Base-by-base conservation (phyloP, 2,797 vertebrate genomes). In the Euthynnus affinis region DNA sequence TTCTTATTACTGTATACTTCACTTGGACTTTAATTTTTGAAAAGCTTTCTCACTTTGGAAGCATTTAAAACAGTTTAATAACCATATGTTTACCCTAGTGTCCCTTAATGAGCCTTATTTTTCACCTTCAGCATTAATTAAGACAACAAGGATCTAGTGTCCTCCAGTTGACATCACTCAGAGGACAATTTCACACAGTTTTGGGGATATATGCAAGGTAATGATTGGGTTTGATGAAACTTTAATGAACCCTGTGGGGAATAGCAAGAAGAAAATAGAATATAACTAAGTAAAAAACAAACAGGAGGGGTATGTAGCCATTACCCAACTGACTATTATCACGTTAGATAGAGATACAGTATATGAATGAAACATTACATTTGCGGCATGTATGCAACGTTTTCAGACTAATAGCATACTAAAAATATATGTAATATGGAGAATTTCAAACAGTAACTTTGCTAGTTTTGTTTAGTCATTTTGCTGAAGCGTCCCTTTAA, bases 171-270 rank as follows among this genome's bases (percentile, higher is more conserved):
- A 79, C 74, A 80, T 81, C 84, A 42, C 62, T 90, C 81, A 70
- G 70, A 87, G 86, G 87, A 88, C 76, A 70, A 51, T 78, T 83
- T 85, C 72, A 68, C 60, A 79, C 40, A 63, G 66, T 82, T 87
- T 63, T 74, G 68, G 63, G 55, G 68, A 82, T 64, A 70, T 37
- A 62, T 72, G 55, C 29, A 80, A 75, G 60, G 65, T 73, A 89
- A 88, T 75, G 76, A 85, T 81, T 68, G 46, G 82, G 83, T 81
- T n/a, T 76, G 73, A 87, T 88, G 32, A 82, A 85, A 85, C 49
- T 86, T 88, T 90, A 92, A 92, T 90, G 80, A 90, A 88, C 59
- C 81, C 88, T 81, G 34, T 60, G 29, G 87, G 83, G 75, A 74
- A 55, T 10, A 58, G 18, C 9, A 51, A 22, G 49, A 76, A 58